Evolutionary conservation across 2,888 invertebrate genomes (phyloP).

Genomic region (Acrobasis repandana): DNA sequence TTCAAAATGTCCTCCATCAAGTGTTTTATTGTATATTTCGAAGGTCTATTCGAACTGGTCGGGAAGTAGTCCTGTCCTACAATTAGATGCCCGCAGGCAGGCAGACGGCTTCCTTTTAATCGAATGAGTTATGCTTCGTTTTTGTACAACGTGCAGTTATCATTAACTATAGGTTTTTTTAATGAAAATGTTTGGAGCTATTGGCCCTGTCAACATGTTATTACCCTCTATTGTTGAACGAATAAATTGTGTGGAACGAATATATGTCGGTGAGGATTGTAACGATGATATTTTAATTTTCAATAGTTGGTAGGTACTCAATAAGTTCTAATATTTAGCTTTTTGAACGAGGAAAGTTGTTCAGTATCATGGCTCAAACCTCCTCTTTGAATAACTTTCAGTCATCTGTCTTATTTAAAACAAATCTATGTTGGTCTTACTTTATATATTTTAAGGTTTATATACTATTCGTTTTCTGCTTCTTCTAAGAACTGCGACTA

Average conservation of each 20-base stretch:
- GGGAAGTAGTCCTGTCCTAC: slow-evolving; percentile 45
- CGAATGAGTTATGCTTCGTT: slow-evolving; percentile 80
- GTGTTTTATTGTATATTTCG: neutral
- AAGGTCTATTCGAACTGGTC: slow-evolving; percentile 11
- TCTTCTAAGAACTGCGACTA: too few species aligned
- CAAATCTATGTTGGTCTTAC: too few species aligned
- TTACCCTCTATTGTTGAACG: slow-evolving; percentile 21
- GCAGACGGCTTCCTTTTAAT: slow-evolving; percentile 59
- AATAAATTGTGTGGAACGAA: slow-evolving; percentile 30
- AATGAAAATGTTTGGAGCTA: slow-evolving; percentile 27
- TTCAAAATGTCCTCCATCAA: neutral
- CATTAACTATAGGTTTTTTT: slow-evolving; percentile 29
- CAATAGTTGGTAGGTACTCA: neutral
- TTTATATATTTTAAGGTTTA: too few species aligned
- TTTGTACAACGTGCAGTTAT: slow-evolving; percentile 58
- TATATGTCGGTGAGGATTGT: slow-evolving; percentile 19
- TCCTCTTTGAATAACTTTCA: too few species aligned
- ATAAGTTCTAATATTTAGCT: too few species aligned
- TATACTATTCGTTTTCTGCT: too few species aligned
- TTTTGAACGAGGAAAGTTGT: too few species aligned
- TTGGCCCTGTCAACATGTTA: slow-evolving; percentile 20
- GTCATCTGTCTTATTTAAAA: too few species aligned
- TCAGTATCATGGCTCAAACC: too few species aligned
- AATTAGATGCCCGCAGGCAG: slow-evolving; percentile 70
- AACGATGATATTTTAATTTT: slow-evolving; percentile 12